Conservation (phyloP, 2,888 invertebrate species). For the Mesorhabditis spiculigera region DNA sequence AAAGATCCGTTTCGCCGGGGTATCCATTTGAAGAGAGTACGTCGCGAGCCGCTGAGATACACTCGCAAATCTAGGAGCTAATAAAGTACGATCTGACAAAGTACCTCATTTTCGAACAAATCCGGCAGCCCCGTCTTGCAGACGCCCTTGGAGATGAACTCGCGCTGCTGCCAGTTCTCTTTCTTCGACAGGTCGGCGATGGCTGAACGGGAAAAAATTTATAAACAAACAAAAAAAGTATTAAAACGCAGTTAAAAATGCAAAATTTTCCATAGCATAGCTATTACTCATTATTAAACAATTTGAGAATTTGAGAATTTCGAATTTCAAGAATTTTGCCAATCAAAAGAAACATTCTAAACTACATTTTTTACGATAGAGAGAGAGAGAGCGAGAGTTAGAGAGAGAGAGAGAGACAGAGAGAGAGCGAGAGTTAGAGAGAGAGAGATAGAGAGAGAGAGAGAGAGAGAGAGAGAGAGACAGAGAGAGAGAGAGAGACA, state of each 20-base stretch:
- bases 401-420: conserved; percentile 8
- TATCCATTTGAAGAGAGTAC: conserved; percentile 44
- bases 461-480: conserved; percentile 2
- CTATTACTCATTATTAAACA: neutral
- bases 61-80: conserved; percentile 39
- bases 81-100: neutral
- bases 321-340: neutral
- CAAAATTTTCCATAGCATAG: too few species aligned
- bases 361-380: neutral
- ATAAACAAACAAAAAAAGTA: neutral
- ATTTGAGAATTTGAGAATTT: neutral
- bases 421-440: neutral
- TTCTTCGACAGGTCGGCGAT: conserved; percentile 36
- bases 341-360: neutral
- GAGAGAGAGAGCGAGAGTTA: too few species aligned
- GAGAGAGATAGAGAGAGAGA: conserved; percentile 7
- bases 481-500: conserved; percentile 8
- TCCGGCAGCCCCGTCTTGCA: conserved; percentile 56
- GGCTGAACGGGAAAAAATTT: conserved; percentile 15
- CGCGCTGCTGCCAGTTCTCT: conserved; percentile 53
- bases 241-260: neutral
- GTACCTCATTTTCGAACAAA: conserved; percentile 52
- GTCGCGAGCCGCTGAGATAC: conserved; percentile 40
- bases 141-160: conserved; percentile 37
- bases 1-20: conserved; percentile 51